Evolutionary conservation across 2,888 invertebrate genomes (phyloP), one percentile per base, ranked within the genome.

Genomic region (Rhingia rostrata): DNA sequence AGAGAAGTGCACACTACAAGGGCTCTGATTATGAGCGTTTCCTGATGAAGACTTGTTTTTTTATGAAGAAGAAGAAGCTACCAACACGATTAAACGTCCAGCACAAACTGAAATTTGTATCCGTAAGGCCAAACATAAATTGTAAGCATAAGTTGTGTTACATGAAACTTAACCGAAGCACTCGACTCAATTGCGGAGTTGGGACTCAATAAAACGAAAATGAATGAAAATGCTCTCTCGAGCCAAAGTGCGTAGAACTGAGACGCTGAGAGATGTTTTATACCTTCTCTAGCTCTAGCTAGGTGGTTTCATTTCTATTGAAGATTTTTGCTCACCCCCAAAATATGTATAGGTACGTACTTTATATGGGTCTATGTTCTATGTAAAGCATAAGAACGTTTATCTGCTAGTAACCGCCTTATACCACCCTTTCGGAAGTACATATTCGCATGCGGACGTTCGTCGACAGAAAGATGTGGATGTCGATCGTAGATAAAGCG

Each of bases 71-170:
- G 51, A 60, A 58, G n/a, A 78, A 69, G 39, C 67, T 74, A 63
- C 78, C 72, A 78, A 83, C 73, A 69, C 83, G 73, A 30, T 78
- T 58, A 78, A 69, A 78, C 51, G 83, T 83, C 56, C 69, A 83
- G 58, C 78, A 73, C 83, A 63, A 78, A 83, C 83, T 83, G 53
- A 83, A 69, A 56, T 66, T 61, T 37, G 7, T n/a, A 43, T 53
- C 47, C 37, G 10, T 30, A 54, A 70, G 77, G 70, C 66, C 49
- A 77, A 32, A 67, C 70, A 49, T 7, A 66, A 77, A 41, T 66
- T 41, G 35, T 54, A 67, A 61, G 66, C 67, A 63, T 22, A 22
- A 33, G 12, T 64, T 35, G 43, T 41, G 39, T 63, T 73, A 74
- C 78, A 70, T 12, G 9, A 69, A 56, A 67, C 66, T 66, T 56